Evolutionary conservation across 2,113 vertebrate genomes (phyloP).

Genomic region (Spheniscus mendiculus): DNA sequence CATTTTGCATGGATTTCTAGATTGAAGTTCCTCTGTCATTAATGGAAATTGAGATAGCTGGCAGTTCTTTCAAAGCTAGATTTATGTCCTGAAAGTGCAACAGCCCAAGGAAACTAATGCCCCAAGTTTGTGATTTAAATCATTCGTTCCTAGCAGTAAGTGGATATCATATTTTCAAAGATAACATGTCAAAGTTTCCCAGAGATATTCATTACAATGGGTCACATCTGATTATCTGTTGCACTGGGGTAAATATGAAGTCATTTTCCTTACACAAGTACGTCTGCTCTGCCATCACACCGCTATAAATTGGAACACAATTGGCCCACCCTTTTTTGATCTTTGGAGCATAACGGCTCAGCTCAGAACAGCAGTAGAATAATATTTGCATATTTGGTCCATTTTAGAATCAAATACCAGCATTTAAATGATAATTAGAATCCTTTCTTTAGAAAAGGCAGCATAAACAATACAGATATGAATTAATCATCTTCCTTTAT

Average conservation of each 20-base stretch:
- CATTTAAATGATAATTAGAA: conserved; percentile 37
- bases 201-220: conserved; percentile 10
- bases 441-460: conserved; percentile 5
- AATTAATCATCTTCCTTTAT: conserved; percentile 24
- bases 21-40: not conserved
- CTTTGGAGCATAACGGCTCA: not conserved
- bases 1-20: not conserved
- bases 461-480: conserved; percentile 14
- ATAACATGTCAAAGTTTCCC: not conserved
- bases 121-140: not conserved
- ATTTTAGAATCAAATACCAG: conserved; percentile 20
- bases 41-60: not conserved
- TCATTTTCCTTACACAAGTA: not conserved
- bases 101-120: not conserved
- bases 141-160: not conserved
- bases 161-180: conserved; percentile 27
- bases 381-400: conserved; percentile 20
- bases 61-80: not conserved
- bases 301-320: not conserved
- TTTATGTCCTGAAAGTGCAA: not conserved
- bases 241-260: not conserved
- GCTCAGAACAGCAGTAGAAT: not conserved
- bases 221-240: not conserved
- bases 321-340: not conserved
- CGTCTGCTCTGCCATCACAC: not conserved